These are phyloP conservation scores for Hormiphora californensis DNA, from an alignment of 37 sponge, comb jelly and placozoan genomes.

Conservation along the genomic window DNA sequence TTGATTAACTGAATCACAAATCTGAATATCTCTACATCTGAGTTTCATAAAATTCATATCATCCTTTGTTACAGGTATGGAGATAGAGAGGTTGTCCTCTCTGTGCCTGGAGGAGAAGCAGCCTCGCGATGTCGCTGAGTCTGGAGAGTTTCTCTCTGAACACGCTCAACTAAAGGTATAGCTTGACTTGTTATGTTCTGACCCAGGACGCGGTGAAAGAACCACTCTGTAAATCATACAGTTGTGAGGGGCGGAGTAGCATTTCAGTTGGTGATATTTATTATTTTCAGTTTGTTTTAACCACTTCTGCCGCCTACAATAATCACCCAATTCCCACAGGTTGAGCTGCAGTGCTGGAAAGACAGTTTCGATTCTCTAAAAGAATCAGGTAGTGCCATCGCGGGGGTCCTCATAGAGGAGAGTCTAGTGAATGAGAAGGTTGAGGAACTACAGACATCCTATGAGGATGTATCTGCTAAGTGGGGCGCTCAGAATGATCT, in stretches of 20 bases:
- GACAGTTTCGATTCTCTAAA: background rate
- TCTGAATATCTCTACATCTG: too few species aligned
- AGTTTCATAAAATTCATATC: too few species aligned
- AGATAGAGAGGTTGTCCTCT: background rate
- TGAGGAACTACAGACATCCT: background rate
- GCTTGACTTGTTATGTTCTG: too few species aligned
- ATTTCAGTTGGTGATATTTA: conserved; percentile 25
- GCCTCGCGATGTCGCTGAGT: background rate
- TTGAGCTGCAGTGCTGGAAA: conserved; percentile 39
- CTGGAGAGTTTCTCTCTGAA: background rate
- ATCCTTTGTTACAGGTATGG: too few species aligned
- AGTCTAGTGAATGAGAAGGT: conserved; percentile 1
- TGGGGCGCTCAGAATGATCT: background rate
- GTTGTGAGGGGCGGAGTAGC: too few species aligned
- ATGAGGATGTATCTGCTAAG: background rate
- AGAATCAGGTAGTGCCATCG: background rate
- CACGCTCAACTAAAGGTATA: background rate
- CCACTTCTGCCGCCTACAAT: background rate
- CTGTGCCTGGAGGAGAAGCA: background rate
- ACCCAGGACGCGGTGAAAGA: too few species aligned
- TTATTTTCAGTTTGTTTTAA: background rate
- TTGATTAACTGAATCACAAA: too few species aligned
- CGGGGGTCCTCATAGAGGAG: conserved; percentile 17
- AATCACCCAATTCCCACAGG: background rate
- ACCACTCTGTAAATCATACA: too few species aligned